A percentile compares a stretch with the other conserved stretches of the same genome.
These are phyloP conservation scores for Zosterops lateralis DNA, from an alignment of 2,113 vertebrate species.

Conservation along the genomic window DNA sequence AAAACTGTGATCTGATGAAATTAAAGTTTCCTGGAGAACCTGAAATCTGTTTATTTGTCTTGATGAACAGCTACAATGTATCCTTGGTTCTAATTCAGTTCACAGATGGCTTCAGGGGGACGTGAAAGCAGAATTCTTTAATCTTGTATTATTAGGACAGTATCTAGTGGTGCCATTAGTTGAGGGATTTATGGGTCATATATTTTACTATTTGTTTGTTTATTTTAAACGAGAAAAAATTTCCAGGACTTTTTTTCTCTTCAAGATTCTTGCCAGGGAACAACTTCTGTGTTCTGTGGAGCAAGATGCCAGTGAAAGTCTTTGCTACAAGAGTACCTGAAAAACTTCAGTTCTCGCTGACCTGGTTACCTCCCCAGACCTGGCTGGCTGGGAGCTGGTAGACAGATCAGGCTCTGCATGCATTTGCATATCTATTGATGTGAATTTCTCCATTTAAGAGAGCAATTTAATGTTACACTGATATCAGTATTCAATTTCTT, in stretches of 20 bases:
- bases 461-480: not conserved
- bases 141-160: not conserved
- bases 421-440: not conserved
- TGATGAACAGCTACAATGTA: not conserved
- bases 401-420: not conserved
- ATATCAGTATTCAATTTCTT: not conserved
- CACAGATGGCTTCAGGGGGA: not conserved
- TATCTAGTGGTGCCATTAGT: not conserved
- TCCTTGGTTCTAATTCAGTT: not conserved
- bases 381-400: not conserved
- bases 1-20: slow-evolving; percentile 6
- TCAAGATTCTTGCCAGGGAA: not conserved
- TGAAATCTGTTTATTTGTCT: not conserved
- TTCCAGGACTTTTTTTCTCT: not conserved
- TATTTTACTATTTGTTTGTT: not conserved
- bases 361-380: not conserved
- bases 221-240: not conserved
- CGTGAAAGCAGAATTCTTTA: not conserved
- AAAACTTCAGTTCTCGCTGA: not conserved
- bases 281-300: not conserved
- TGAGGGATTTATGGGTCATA: not conserved
- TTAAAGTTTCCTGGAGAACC: not conserved
- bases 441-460: not conserved
- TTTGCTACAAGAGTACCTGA: not conserved
- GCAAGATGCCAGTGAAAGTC: not conserved